Conservation (phyloP, 2,888 invertebrate species). For the Pachydiplax longipennis region DNA sequence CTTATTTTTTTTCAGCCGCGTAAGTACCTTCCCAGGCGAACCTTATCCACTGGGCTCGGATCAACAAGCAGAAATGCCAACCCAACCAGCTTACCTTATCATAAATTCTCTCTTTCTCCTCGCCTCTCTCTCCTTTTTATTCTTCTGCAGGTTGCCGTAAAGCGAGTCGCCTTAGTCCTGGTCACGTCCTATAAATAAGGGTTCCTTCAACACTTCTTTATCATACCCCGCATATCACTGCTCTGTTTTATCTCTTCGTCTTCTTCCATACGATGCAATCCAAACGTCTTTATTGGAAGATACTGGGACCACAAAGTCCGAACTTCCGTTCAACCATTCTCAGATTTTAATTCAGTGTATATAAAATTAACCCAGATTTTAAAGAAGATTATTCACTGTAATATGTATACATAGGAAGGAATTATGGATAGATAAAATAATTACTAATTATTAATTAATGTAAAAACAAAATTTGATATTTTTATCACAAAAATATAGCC, state of each 20-base stretch:
- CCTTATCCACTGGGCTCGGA: not conserved
- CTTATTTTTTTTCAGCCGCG: not conserved
- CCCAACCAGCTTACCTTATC: not conserved
- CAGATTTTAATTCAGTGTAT: too few relatives aligned
- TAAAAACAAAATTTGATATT: too few relatives aligned
- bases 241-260: not conserved
- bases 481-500: too few relatives aligned
- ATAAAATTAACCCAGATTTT: too few relatives aligned
- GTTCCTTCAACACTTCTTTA: not conserved
- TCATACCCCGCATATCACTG: not conserved
- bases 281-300: too few relatives aligned
- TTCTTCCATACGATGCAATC: too few relatives aligned
- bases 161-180: not conserved
- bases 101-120: not conserved
- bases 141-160: not conserved
- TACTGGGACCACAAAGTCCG: too few relatives aligned
- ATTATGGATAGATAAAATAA: too few relatives aligned
- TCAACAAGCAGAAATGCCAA: not conserved
- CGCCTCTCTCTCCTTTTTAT: not conserved
- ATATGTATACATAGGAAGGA: too few relatives aligned
- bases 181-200: not conserved
- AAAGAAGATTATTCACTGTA: too few relatives aligned
- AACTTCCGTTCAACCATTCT: too few relatives aligned
- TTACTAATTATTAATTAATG: too few relatives aligned
- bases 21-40: not conserved